Evolutionary conservation across 2,113 vertebrate species (phyloP), one percentile per base, ranked within the genome.

Genomic region (Clarias gariepinus): DNA sequence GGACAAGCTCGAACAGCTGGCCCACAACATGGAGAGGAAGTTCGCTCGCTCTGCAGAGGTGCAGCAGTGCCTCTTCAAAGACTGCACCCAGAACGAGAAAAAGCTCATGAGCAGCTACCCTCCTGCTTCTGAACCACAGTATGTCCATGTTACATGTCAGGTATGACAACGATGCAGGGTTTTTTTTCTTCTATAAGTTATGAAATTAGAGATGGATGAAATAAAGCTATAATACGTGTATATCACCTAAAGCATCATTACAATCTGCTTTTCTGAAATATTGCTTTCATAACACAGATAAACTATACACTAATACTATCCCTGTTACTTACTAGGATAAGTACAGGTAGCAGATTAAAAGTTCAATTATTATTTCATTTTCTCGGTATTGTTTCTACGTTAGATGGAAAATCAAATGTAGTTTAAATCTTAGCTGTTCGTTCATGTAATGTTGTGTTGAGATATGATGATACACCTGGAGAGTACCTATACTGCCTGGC

Each of bases 91-190:
- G 69, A 95, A 95, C 19, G 95, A 94, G 53, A 97, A 93, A 92
- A 97, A 94, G 88, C 74, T 77, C 16, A 82, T 84, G 77, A 87
- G 90, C 2, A 82, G 33, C 0, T 98, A 99, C 47, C 97, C 98
- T 0, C 92, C 89, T 21, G 94, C 92, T 52, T 92, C 88, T 71
- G 96, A 99, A 0, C 95, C 96, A 0, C 93, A 97, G 4, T 99
- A 96, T 41, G 88, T 98, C 90, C 95, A 96, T 79, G 89, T 99
- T 91, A 95, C 94, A 52, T 98, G 92, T 89, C 98, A 99, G 98
- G 98, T 99, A 98, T 92, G 87, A 47, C 36, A 47, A 33, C 1
- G 4, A 18, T 33, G 55, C 73, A 76, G 0, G 0, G 63, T 13
- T 41, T 76, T 76, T 15, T 0, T 25, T 53, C n/a, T 5, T 76